Percentiles rank a stretch among this genome's conserved stretches.
Evolutionary conservation across 2,888 invertebrate species (phyloP).

Genomic region (Aphrophora alni): DNA sequence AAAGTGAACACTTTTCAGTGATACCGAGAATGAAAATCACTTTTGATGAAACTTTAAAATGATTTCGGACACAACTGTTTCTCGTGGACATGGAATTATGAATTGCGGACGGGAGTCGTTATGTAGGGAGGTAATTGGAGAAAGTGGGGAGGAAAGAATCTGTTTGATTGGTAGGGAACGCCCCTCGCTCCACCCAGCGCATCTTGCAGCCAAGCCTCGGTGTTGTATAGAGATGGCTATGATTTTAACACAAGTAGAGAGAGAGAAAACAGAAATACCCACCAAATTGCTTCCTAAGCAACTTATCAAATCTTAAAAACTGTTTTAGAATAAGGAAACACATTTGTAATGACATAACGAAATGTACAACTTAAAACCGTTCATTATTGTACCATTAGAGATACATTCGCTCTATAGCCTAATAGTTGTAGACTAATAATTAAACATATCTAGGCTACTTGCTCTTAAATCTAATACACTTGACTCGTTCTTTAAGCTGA

Average conservation of each 20-base stretch:
- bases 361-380: neutral
- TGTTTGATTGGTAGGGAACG: neutral
- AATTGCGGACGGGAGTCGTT: neutral
- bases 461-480: too few relatives aligned
- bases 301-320: neutral
- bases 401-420: neutral
- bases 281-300: constrained; percentile 4
- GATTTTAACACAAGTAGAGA: neutral
- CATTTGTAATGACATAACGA: neutral
- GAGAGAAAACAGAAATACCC: neutral
- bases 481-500: too few relatives aligned
- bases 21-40: neutral
- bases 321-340: neutral
- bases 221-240: neutral
- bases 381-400: neutral
- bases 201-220: neutral
- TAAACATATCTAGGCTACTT: too few relatives aligned
- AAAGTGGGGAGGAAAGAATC: constrained; percentile 6
- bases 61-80: constrained; percentile 6
- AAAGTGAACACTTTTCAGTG: neutral
- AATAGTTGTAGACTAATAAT: neutral
- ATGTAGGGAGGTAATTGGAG: constrained; percentile 9
- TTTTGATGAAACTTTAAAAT: neutral
- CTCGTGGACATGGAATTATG: constrained; percentile 1
- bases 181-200: constrained; percentile 1